Base-by-base conservation (phyloP, 1,140 invertebrate species). In the Dufourea novaeangliae region DNA sequence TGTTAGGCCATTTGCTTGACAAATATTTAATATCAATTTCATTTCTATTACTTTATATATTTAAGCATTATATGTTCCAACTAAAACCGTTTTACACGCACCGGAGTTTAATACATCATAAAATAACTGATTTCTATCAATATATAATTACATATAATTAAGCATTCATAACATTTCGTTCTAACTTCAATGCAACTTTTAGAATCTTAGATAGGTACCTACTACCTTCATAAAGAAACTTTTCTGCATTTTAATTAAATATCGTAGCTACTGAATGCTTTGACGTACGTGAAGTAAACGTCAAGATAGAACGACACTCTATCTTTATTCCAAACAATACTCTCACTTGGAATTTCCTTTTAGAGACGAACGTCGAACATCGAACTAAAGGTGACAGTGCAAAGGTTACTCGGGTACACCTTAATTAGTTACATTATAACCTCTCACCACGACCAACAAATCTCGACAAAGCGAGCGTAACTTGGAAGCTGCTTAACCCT, bases 381-480 rank as follows among this genome's bases (percentile, higher is more conserved):
- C 39, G 6, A 63, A 27, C 41, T 32, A 63, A 27, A 41, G 32
- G 29, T 22, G 69, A 61, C 69, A 52, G 44, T 22, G 11, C 5
- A 27, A 67, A 34, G 6, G n/a, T 56, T 37, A 11, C 12, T 1
- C 14, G 2, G 63, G 6, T 56, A 25, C 37, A 64, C 39, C 39
- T 57, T 59, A 59, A 59, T 75, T 59, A 68, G 44, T n/a, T 66
- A 22, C 50, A 44, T 57, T 74, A 44, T 37, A 25, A 8, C 57
- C 17, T 12, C 11, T 11, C 14, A n/a, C 14, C 12, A 4, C 25
- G 29, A 29, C n/a, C 27, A 68, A 75, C 39, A 46, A 68, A 75
- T 67, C 73, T 67, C 41, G 20, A 75, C 54, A 68, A 46, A 75
- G 54, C 64, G 54, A 34, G 39, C 22, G 39, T 75, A 75, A 68